Evolutionary conservation across 2,113 vertebrate species (phyloP), one percentile per base, ranked within the genome.

Genomic region (Tetrax tetrax): DNA sequence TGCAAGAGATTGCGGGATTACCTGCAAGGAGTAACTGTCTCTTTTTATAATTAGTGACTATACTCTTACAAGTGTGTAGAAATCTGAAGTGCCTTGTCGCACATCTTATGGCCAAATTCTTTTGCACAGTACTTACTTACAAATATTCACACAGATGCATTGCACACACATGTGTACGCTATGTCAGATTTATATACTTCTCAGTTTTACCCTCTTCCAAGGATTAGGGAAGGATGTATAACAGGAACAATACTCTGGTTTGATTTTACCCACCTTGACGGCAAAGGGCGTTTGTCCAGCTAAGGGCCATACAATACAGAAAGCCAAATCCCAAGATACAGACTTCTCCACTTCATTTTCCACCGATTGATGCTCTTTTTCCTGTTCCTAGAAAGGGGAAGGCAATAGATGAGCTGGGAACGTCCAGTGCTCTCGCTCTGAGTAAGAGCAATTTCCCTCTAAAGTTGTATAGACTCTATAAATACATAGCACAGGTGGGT

Each of bases 141-240:
- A 31, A 59, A 61, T 11, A 19, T 20, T 56, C 7, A 4, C 3
- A 3, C 11, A 4, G 8, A 8, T 23, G 29, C 24, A n/a, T 41
- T 53, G 35, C 35, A 59, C 35, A 31, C 33, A 13, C 28, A 27
- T 0, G 0, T 1, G 4, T 21, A 11, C 7, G 1, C 29, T 14
- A 3, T 1, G 9, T 31, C 60, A 28, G 43, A 33, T 22, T 33
- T 4, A 22, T 8, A 0, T 27, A 31, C 41, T 48, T 66, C 63
- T 16, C 48, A 51, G 51, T 31, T 89, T 71, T 37, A 22, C 4
- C 12, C 19, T 8, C 33, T 75, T 69, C 33, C 47, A 24, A 31
- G 19, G 7, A 51, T n/a, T 38, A 86, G 29, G 20, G 21, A 74
- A 61, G 8, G 22, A 38, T 47, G 27, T 3, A 3, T 21, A 31